Percentiles rank a stretch among this genome's conserved stretches.
Evolutionary conservation across 2,888 invertebrate genomes (phyloP).

Genomic region (Hydrotaea diabolus): DNA sequence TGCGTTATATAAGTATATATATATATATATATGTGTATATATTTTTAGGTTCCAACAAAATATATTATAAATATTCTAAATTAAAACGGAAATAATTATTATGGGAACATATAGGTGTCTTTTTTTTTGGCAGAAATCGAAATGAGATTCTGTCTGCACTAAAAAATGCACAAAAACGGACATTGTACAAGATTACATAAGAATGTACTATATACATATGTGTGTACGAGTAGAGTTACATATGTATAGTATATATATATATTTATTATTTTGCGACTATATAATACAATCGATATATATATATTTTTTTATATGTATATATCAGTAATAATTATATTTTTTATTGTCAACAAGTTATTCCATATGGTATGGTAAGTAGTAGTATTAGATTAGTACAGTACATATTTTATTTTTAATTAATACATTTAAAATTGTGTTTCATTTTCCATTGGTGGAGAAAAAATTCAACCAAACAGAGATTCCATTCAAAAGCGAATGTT

Average conservation of each 20-base stretch:
- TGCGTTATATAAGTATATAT: no score
- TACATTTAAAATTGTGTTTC: neutral
- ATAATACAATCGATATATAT: slow-evolving; percentile 48
- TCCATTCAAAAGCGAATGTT: slow-evolving; percentile 4
- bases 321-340: slow-evolving; percentile 55
- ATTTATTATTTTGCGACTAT: slow-evolving; percentile 44
- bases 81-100: neutral
- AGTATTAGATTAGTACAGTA: slow-evolving; percentile 47
- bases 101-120: neutral
- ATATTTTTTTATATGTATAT: slow-evolving; percentile 28
- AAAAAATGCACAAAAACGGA: neutral
- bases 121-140: neutral
- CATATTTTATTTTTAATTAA: slow-evolving; percentile 27
- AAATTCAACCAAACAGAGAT: neutral
- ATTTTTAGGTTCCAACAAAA: no score
- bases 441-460: neutral
- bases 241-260: slow-evolving; percentile 13
- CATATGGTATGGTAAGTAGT: slow-evolving; percentile 52
- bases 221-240: neutral
- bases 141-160: neutral
- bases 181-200: neutral
- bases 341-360: slow-evolving; percentile 69
- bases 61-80: no score
- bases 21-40: no score
- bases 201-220: neutral